phyloP scores from a whole-genome alignment of 23 tunicate species.

The Trididemnum clinides region DNA sequence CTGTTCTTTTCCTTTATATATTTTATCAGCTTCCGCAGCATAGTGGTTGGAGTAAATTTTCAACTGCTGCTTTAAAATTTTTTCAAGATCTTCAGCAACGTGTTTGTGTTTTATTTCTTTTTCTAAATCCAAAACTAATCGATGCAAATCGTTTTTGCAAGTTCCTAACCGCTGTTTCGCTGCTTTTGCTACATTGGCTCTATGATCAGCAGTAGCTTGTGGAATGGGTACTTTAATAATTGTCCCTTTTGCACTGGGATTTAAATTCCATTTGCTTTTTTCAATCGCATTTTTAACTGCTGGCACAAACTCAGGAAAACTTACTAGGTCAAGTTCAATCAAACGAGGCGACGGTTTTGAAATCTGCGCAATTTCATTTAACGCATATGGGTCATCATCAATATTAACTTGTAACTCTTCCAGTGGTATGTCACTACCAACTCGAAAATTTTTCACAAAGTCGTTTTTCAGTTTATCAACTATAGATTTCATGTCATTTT shows the following conservation, averaged over 20 bases:
- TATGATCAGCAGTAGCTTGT: slow-evolving; percentile 57
- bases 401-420: slow-evolving; percentile 24
- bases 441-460: slow-evolving; percentile 41
- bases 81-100: slow-evolving; percentile 2
- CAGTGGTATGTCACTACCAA: slow-evolving; percentile 46
- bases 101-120: slow-evolving; percentile 4
- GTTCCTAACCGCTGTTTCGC: slow-evolving; percentile 40
- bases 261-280: slow-evolving; percentile 48
- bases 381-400: slow-evolving; percentile 37
- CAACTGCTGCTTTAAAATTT: slow-evolving; percentile 41
- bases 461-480: slow-evolving; percentile 31
- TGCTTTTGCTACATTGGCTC: slow-evolving; percentile 34
- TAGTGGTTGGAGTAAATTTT: slow-evolving; percentile 33
- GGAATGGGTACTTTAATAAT: slow-evolving; percentile 58
- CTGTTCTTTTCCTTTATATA: slow-evolving; percentile 58
- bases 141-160: slow-evolving; percentile 24
- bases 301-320: slow-evolving; percentile 56
- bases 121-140: slow-evolving; percentile 16
- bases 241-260: slow-evolving; percentile 53
- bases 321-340: slow-evolving; percentile 35
- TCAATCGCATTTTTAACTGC: slow-evolving; percentile 33
- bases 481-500: slow-evolving; percentile 20
- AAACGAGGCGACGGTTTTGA: slow-evolving; percentile 38
- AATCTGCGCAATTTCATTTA: slow-evolving; percentile 57
- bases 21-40: slow-evolving; percentile 21